Conservation (phyloP, 1,140 invertebrate genomes). For the Drosophila rhopaloa region DNA sequence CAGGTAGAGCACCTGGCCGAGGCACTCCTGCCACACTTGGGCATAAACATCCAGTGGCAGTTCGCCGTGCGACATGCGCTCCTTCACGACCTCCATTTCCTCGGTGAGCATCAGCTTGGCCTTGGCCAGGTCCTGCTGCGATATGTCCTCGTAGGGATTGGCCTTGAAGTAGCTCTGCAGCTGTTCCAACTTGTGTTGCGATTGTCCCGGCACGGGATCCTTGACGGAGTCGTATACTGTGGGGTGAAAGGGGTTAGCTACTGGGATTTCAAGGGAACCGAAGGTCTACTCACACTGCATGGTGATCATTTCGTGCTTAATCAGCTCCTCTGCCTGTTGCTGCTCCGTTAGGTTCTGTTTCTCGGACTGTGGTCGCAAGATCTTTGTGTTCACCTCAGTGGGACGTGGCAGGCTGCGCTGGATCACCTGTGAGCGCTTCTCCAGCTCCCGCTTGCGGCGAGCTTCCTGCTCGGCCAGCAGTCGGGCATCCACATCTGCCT, state of each 20-base stretch:
- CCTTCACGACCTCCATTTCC: constrained; percentile 96
- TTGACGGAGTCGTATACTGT: constrained; percentile 92
- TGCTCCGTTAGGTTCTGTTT: constrained; percentile 93
- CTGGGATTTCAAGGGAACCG: background rate
- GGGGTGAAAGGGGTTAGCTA: background rate
- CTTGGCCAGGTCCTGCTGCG: constrained; percentile 88
- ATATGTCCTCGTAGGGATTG: constrained; percentile 92
- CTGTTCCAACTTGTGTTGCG: constrained; percentile 84
- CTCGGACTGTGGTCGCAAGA: constrained; percentile 90
- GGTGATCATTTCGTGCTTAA: constrained; percentile 98
- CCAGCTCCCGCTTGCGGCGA: constrained; percentile 87
- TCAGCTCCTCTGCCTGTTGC: constrained; percentile 98
- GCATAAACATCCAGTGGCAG: constrained; percentile 95
- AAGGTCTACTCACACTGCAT: constrained; percentile 88
- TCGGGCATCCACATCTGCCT: constrained; percentile 94
- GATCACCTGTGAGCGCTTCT: constrained; percentile 93
- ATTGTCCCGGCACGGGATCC: constrained; percentile 86
- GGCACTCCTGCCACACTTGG: constrained; percentile 99
- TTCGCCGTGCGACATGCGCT: constrained; percentile 98
- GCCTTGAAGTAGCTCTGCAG: constrained; percentile 90
- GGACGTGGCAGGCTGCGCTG: constrained; percentile 96
- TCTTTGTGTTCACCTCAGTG: constrained; percentile 92
- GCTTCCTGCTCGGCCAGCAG: constrained; percentile 73
- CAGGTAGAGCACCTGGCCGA: constrained; percentile 94
- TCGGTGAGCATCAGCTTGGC: constrained; percentile 89